A percentile compares a stretch with the other conserved stretches of the same genome.
These are phyloP conservation scores for Hypsibius dujardini DNA, from an alignment of 1,140 invertebrate genomes.

Conservation along the genomic window DNA sequence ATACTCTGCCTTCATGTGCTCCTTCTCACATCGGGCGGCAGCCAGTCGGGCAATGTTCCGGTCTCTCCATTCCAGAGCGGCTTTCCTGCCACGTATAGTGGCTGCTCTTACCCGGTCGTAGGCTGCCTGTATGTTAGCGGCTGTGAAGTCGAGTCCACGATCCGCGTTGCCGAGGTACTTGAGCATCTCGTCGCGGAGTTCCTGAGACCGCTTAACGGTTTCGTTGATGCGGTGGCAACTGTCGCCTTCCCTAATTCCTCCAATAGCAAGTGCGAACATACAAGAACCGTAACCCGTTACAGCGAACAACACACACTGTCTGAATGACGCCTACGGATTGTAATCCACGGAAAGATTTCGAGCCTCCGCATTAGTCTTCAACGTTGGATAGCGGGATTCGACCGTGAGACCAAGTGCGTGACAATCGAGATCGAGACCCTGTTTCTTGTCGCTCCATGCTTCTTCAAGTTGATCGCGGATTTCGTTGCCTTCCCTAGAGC, in stretches of 20 bases:
- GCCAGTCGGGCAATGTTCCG: neutral
- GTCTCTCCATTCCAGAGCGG: neutral
- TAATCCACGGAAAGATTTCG: neutral
- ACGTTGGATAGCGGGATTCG: neutral
- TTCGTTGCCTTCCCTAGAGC: neutral
- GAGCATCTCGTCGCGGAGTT: neutral
- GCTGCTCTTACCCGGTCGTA: neutral
- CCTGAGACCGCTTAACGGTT: constrained; percentile 3
- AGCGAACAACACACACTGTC: neutral
- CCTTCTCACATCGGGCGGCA: neutral
- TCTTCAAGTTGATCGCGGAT: neutral
- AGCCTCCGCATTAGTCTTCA: neutral
- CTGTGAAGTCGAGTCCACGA: neutral
- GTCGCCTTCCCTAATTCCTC: constrained; percentile 3
- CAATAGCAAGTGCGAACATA: neutral
- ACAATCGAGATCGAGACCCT: neutral
- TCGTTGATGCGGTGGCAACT: constrained; percentile 9
- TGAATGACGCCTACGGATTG: neutral
- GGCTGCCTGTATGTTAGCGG: neutral
- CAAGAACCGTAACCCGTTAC: no score
- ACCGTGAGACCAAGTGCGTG: neutral
- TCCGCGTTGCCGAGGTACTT: neutral
- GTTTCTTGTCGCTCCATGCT: neutral
- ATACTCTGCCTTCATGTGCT: neutral
- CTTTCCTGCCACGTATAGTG: neutral